Conservation (phyloP, 2,113 vertebrate species). For the Gambusia holbrooki region DNA sequence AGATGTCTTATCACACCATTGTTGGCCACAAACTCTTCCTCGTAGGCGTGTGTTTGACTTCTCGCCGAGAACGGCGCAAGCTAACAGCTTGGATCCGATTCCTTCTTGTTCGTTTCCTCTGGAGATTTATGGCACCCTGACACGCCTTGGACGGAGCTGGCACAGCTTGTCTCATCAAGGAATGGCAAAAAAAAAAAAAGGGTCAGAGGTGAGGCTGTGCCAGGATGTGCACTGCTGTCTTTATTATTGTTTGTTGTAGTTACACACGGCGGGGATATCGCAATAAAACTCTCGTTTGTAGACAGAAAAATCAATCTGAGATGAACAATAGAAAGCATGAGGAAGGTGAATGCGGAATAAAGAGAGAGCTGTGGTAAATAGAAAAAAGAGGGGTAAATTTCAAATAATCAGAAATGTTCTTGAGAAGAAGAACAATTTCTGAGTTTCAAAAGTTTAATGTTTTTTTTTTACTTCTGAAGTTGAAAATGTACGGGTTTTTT, state of each 20-base stretch:
- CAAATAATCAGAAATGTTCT: too few relatives aligned
- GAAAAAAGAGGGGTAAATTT: too few relatives aligned
- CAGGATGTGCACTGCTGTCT: conserved; percentile 17
- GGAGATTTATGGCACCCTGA: conserved; percentile 59
- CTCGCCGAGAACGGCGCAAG: conserved; percentile 25
- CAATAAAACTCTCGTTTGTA: conserved; percentile 10
- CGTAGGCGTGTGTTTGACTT: conserved; percentile 62
- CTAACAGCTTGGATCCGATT: conserved; percentile 45
- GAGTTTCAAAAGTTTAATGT: too few relatives aligned
- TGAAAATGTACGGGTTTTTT: too few relatives aligned
- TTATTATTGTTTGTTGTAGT: conserved; percentile 6
- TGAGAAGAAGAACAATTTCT: too few relatives aligned
- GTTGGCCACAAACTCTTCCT: conserved; percentile 52
- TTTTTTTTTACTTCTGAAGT: too few relatives aligned
- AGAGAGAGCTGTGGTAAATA: background rate
- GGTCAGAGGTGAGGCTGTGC: conserved; percentile 43
- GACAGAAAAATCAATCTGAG: background rate
- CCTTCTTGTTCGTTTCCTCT: conserved; percentile 48
- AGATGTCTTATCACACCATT: conserved; percentile 36
- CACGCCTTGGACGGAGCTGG: conserved; percentile 62
- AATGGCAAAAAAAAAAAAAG: conserved; percentile 38
- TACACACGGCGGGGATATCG: background rate
- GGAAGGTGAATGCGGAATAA: background rate
- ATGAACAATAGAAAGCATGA: background rate
- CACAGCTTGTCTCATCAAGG: conserved; percentile 56